Evolutionary conservation across 2,113 vertebrate species (phyloP), one percentile per base, ranked within the genome.

Genomic region (Pholis gunnellus): DNA sequence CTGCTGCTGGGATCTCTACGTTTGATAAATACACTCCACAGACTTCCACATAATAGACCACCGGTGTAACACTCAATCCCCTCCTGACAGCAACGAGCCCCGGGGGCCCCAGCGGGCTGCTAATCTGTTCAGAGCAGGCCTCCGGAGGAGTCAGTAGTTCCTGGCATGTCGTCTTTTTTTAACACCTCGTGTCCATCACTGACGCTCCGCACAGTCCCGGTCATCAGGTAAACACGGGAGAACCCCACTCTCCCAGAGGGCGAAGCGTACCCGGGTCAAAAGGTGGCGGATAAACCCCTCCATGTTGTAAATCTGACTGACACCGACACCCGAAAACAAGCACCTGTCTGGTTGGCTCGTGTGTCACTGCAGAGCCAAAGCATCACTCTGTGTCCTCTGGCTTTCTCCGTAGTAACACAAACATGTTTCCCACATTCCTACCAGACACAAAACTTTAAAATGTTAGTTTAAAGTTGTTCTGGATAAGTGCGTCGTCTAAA

Each of bases 261-360:
- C 65, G 46, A 72, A 10, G 72, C 56, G 75, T 77, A 85, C 86
- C 81, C 91, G 74, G 73, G 90, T 89, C 77, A 83, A 75, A 83
- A 67, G 89, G 88, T 88, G 81, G 27, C 14, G 5, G 67, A 31
- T 78, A 69, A 81, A 56, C 56, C 81, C 59, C 59, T 44, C 83
- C 74, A 59, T 60, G 57, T 64, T 42, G 42, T 83, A 83, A 75
- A 82, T 79, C 0, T 87, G 80, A 81, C 75, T 67, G 89, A 91
- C 89, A 88, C 64, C 6, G 85, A 89, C 85, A 89, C 85, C 78
- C 56, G 14, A 1, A 1, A 73, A 72, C 75, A n/a, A 82, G 76
- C 82, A 72, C 69, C 82, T 88, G 44, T 4, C 83, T 79, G 17
- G n/a, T n/a, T 78, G 72, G 67, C 70, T 92, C 82, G 46, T 57